A percentile compares a stretch with the other conserved stretches of the same genome.
Evolutionary conservation across 2,888 invertebrate species (phyloP).

Genomic region (Erebia ligea): DNA sequence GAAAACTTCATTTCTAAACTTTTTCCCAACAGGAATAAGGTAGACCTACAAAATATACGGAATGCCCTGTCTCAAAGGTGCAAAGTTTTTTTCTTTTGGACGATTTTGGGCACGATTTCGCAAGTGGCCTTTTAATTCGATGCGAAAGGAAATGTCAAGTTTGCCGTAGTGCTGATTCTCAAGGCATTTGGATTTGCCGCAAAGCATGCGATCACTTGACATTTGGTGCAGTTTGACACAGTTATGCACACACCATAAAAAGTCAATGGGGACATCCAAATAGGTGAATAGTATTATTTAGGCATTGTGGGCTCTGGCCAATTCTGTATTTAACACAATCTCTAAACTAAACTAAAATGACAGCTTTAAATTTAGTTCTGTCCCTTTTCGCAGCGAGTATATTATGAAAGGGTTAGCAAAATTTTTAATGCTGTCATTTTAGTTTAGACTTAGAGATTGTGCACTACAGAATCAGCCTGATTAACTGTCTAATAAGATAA

Average conservation of each 20-base stretch:
- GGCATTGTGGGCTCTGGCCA: too few species aligned
- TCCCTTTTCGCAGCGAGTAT: too few species aligned
- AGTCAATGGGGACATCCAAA: constrained; percentile 35
- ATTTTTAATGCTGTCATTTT: too few species aligned
- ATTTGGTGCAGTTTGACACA: constrained; percentile 54
- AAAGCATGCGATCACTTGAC: constrained; percentile 48
- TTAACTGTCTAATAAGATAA: neutral
- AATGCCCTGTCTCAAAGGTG: neutral
- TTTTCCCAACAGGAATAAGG: neutral
- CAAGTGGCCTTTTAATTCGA: constrained; percentile 9
- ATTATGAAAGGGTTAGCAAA: too few species aligned
- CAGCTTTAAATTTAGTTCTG: too few species aligned
- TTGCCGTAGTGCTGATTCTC: constrained; percentile 30
- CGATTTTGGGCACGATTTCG: neutral
- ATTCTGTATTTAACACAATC: too few species aligned
- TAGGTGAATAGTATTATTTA: too few species aligned
- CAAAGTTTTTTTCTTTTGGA: neutral
- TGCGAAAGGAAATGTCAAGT: constrained; percentile 34
- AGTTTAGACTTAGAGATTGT: too few species aligned
- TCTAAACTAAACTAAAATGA: too few species aligned
- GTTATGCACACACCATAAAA: constrained; percentile 57
- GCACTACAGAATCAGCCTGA: too few species aligned
- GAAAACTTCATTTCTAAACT: neutral
- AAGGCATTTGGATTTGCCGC: constrained; percentile 40
- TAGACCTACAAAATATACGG: neutral